Conservation (phyloP, 2,113 vertebrate genomes). For the Bettongia penicillata region DNA sequence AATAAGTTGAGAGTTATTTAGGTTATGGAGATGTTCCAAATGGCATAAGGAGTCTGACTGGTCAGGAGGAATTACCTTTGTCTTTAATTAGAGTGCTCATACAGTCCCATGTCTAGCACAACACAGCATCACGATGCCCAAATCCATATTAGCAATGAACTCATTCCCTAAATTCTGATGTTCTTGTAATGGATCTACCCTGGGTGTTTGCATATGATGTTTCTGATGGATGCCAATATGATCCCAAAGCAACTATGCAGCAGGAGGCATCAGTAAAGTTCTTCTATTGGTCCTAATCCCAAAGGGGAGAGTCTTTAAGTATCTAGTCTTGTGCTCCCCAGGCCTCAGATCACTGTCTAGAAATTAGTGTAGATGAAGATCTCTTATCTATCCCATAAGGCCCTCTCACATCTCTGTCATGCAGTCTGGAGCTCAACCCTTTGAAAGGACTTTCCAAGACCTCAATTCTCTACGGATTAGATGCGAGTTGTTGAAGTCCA, state of each 20-base stretch:
- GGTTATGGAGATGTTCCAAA: background rate
- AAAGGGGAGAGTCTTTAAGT: background rate
- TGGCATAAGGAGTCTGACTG: background rate
- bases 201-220: background rate
- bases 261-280: background rate
- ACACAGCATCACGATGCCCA: background rate
- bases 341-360: background rate
- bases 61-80: background rate
- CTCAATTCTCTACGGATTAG: background rate
- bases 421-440: background rate
- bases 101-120: background rate
- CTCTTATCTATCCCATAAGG: background rate
- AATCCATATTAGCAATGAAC: background rate
- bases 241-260: too few relatives aligned
- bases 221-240: background rate
- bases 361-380: background rate
- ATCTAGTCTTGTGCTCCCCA: background rate
- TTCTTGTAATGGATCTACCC: background rate
- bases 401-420: background rate
- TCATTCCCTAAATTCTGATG: background rate
- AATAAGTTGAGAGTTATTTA: background rate
- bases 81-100: background rate
- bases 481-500: background rate
- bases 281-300: background rate
- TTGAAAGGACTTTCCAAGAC: background rate